These are phyloP conservation scores for Liodrosophila aerea DNA, from an alignment of 2,888 invertebrate species.

Conservation along the genomic window DNA sequence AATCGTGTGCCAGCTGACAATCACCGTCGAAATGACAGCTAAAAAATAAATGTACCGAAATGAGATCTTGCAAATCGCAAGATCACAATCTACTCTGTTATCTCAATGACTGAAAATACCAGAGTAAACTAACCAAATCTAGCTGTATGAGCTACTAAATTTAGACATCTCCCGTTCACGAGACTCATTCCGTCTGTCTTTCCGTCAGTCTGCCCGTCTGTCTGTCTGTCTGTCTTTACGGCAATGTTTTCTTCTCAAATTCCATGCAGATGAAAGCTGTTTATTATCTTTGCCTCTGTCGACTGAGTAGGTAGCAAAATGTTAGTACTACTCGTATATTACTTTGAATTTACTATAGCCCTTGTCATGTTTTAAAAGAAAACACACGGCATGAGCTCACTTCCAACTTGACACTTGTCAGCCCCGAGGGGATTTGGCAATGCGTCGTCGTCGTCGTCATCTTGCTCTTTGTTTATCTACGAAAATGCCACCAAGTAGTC, in stretches of 20 bases:
- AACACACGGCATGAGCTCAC: constrained; percentile 31
- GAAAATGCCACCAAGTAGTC: constrained; percentile 27
- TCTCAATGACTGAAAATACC: constrained; percentile 42
- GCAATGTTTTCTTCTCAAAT: constrained; percentile 46
- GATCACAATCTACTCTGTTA: constrained; percentile 48
- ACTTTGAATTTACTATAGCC: constrained; percentile 39
- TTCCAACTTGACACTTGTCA: constrained; percentile 48
- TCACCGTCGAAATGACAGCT: constrained; percentile 28
- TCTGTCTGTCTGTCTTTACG: constrained; percentile 27
- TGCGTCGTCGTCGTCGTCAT: constrained; percentile 26
- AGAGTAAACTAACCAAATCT: constrained; percentile 51
- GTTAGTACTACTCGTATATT: constrained; percentile 41
- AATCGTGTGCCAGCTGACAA: constrained; percentile 51
- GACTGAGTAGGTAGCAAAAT: constrained; percentile 31
- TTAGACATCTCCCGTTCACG: constrained; percentile 66
- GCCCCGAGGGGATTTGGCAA: constrained; percentile 39
- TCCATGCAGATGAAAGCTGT: constrained; percentile 55
- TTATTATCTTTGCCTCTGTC: constrained; percentile 54
- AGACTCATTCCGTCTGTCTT: constrained; percentile 41
- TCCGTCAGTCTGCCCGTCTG: neutral
- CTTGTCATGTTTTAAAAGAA: constrained; percentile 32
- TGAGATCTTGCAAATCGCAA: constrained; percentile 52
- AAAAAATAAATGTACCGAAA: too few species aligned
- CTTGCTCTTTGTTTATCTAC: constrained; percentile 48
- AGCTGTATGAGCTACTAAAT: constrained; percentile 49